A percentile compares a stretch with the other conserved stretches of the same genome.
Evolutionary conservation across 1,140 invertebrate species (phyloP).

Genomic region (Chlorops oryzae): DNA sequence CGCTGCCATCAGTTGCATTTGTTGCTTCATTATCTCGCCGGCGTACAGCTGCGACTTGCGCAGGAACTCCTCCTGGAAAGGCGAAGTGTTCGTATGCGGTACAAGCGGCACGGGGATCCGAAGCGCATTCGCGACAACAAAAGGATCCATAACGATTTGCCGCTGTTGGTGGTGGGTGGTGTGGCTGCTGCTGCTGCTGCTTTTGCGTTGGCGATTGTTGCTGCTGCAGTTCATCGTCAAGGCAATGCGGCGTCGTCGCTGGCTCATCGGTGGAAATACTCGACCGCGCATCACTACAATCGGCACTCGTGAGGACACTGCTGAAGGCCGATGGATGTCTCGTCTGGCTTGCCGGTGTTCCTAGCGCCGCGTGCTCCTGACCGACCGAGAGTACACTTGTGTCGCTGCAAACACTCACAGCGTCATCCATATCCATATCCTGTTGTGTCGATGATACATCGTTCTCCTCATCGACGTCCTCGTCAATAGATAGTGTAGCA

Average conservation of each 20-base stretch:
- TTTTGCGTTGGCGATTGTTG: background rate
- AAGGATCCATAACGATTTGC: constrained; percentile 10
- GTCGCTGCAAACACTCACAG: constrained; percentile 51
- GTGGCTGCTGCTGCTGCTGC: background rate
- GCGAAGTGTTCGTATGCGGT: background rate
- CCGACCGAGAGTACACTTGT: constrained; percentile 62
- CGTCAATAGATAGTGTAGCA: constrained; percentile 7
- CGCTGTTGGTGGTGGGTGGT: background rate
- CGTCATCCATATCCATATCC: constrained; percentile 28
- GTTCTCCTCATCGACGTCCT: constrained; percentile 3
- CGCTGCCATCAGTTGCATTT: constrained; percentile 46
- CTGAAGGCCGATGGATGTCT: constrained; percentile 35
- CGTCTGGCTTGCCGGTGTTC: background rate
- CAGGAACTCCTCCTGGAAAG: constrained; percentile 43
- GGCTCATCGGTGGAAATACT: constrained; percentile 15
- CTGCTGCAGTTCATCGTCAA: constrained; percentile 2
- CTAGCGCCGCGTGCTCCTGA: constrained; percentile 52
- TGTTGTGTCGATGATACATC: background rate
- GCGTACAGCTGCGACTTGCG: constrained; percentile 46
- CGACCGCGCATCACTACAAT: constrained; percentile 16
- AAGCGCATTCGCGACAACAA: constrained; percentile 12
- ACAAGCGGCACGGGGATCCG: constrained; percentile 13
- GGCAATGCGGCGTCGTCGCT: constrained; percentile 2
- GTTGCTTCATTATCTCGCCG: constrained; percentile 47
- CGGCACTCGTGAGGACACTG: constrained; percentile 16